These are phyloP conservation scores for Podarcis siculus DNA, from an alignment of 2,797 vertebrate species.

Conservation along the genomic window DNA sequence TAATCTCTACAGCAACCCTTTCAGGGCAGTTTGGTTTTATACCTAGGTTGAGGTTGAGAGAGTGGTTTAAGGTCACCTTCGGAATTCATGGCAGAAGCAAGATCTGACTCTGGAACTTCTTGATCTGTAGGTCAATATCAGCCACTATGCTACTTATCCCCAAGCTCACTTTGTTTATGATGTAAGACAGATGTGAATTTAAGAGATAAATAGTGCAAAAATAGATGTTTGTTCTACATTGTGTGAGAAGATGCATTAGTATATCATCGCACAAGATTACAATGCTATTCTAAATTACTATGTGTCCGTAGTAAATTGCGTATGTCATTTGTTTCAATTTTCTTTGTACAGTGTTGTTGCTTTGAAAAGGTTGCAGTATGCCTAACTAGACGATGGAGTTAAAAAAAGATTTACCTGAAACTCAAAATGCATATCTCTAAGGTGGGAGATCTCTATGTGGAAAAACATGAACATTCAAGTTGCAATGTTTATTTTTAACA, in stretches of 20 bases:
- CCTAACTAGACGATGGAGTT: neutral
- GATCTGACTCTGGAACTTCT: neutral
- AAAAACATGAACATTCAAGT: neutral
- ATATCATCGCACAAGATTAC: neutral
- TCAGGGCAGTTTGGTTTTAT: neutral
- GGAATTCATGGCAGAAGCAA: neutral
- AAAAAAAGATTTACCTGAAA: neutral
- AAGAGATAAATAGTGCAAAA: neutral
- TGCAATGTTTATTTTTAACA: neutral
- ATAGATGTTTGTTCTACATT: accelerated
- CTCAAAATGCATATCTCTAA: neutral
- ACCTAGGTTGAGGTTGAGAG: neutral
- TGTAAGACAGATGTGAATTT: neutral
- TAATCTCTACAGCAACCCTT: neutral
- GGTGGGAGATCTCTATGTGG: neutral
- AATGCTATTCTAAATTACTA: neutral
- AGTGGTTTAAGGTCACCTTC: neutral
- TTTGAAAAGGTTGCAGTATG: neutral
- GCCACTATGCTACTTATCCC: neutral
- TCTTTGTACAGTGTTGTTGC: neutral
- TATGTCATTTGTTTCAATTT: neutral
- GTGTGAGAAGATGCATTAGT: neutral
- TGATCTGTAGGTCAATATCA: neutral
- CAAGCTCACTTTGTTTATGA: neutral
- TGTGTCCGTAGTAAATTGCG: neutral